Percentiles rank a stretch among this genome's conserved stretches.
These are phyloP conservation scores for Iguana delicatissima DNA, from an alignment of 2,797 vertebrate species.

Conservation along the genomic window DNA sequence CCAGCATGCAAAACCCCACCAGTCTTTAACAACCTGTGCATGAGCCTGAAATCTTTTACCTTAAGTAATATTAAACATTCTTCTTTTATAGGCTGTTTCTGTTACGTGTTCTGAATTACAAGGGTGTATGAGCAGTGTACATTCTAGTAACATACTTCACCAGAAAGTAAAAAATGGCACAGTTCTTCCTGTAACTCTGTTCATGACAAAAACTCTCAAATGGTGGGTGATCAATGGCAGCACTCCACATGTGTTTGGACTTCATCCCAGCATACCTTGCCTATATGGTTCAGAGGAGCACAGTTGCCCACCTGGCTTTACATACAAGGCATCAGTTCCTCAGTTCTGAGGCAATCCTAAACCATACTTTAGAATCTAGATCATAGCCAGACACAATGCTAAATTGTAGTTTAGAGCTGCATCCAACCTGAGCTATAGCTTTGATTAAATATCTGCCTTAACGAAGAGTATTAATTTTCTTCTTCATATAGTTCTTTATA, in stretches of 20 bases:
- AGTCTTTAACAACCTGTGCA: conserved; percentile 27
- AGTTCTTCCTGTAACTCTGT: neutral
- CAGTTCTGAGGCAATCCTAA: too few relatives aligned
- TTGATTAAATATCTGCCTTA: too few relatives aligned
- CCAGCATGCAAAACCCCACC: conserved; percentile 7
- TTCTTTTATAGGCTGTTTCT: neutral
- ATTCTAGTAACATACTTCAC: conserved; percentile 25
- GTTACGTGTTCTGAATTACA: conserved; percentile 28
- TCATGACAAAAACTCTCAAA: neutral
- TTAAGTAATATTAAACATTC: neutral
- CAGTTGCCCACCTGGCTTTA: too few relatives aligned
- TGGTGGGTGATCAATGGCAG: neutral
- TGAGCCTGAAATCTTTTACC: conserved; percentile 26
- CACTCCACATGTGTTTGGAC: neutral
- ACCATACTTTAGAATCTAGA: too few relatives aligned
- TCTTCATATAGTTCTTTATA: too few relatives aligned
- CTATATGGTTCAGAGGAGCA: too few relatives aligned
- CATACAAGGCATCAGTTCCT: too few relatives aligned
- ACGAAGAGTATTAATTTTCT: too few relatives aligned
- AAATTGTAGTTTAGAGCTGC: too few relatives aligned
- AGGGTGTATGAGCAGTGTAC: conserved; percentile 16
- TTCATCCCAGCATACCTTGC: too few relatives aligned
- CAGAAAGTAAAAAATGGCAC: neutral
- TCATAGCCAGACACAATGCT: too few relatives aligned
- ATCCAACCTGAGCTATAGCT: too few relatives aligned